Percentiles rank a stretch among this genome's conserved stretches.
These are phyloP conservation scores for Sinohyriopsis cumingii DNA, from an alignment of 2,888 invertebrate species.

Conservation along the genomic window DNA sequence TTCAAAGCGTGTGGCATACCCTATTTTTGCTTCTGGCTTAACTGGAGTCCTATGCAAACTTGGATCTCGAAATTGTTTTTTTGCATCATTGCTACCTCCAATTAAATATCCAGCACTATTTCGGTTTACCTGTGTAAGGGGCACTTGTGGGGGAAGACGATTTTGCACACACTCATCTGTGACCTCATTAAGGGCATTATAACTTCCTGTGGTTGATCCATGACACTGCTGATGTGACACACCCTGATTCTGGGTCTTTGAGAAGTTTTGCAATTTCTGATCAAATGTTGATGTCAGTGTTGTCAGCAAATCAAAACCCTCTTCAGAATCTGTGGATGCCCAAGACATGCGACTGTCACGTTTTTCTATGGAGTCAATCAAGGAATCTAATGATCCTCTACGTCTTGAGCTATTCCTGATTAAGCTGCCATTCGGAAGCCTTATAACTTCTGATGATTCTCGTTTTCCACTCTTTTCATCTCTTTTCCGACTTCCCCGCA, in stretches of 20 bases:
- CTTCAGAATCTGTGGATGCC: slow-evolving; percentile 62
- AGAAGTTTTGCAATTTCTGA: slow-evolving; percentile 63
- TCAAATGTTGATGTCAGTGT: slow-evolving; percentile 66
- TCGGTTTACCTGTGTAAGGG: slow-evolving; percentile 31
- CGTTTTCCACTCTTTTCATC: slow-evolving; percentile 31
- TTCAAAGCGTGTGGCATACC: slow-evolving; percentile 67
- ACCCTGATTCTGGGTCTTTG: slow-evolving; percentile 50
- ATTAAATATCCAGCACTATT: slow-evolving; percentile 21
- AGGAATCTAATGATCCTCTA: slow-evolving; percentile 77
- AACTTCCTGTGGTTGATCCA: slow-evolving; percentile 4
- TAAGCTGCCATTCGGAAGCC: slow-evolving; percentile 29
- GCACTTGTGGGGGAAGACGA: slow-evolving; percentile 41
- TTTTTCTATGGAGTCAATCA: slow-evolving; percentile 73
- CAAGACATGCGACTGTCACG: slow-evolving; percentile 55
- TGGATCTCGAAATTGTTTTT: slow-evolving; percentile 59
- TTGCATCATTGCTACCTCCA: slow-evolving; percentile 32
- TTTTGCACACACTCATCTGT: slow-evolving; percentile 23
- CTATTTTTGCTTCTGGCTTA: slow-evolving; percentile 61
- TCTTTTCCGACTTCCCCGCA: slow-evolving; percentile 26
- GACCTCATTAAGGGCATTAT: slow-evolving; percentile 4
- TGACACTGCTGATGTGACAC: slow-evolving; percentile 7
- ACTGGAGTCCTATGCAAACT: slow-evolving; percentile 60
- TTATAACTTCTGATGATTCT: slow-evolving; percentile 27
- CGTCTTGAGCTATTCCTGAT: slow-evolving; percentile 51
- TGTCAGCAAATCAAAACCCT: slow-evolving; percentile 63